These are phyloP conservation scores for Macroteleia sp. DNA, from an alignment of 2,888 invertebrate genomes.

Conservation along the genomic window DNA sequence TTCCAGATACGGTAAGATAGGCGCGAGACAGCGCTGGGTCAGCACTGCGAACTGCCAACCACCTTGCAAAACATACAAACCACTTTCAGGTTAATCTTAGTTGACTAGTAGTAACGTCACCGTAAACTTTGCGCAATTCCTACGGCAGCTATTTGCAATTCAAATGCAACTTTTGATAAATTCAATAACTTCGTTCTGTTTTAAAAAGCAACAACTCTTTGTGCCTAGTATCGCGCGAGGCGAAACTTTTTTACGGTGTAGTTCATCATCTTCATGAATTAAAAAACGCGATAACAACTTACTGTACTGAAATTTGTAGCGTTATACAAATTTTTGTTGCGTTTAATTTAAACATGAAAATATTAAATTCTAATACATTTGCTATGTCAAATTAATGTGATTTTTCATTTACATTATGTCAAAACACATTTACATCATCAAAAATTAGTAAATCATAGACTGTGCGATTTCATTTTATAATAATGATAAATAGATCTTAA, in stretches of 20 bases:
- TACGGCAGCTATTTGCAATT: conserved; percentile 48
- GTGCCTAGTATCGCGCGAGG: background rate
- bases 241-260: conserved; percentile 13
- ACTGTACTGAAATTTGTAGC: too few species aligned
- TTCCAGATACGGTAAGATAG: conserved; percentile 60
- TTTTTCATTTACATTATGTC: too few species aligned
- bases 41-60: conserved; percentile 42
- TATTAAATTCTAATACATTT: too few species aligned
- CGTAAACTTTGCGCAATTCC: conserved; percentile 45
- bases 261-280: conserved; percentile 27
- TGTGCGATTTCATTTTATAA: too few species aligned
- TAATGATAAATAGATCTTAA: too few species aligned
- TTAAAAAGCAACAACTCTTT: conserved; percentile 20
- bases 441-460: too few species aligned
- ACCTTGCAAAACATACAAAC: conserved; percentile 56
- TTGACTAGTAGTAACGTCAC: conserved; percentile 46
- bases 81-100: conserved; percentile 57
- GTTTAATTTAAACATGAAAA: too few species aligned
- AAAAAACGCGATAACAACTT: too few species aligned
- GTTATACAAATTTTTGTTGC: too few species aligned
- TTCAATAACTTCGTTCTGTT: conserved; percentile 37
- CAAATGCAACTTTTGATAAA: conserved; percentile 49
- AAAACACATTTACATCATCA: too few species aligned
- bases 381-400: too few species aligned
- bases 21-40: conserved; percentile 62